Evolutionary conservation across 2,797 vertebrate genomes (phyloP).

Genomic region (Morus bassanus): DNA sequence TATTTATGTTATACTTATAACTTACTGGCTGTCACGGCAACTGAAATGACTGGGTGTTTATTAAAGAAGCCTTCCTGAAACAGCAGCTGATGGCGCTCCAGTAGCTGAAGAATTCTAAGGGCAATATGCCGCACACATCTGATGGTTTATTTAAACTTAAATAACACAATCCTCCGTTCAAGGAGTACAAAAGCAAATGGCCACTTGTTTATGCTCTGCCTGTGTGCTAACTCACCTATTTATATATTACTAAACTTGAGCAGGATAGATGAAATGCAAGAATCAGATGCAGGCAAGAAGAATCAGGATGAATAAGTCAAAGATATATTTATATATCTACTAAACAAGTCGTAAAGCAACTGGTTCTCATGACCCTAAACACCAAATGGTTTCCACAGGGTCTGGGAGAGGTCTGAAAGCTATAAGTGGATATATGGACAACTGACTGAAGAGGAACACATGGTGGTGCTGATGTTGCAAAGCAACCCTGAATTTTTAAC

Average conservation of each 20-base stretch:
- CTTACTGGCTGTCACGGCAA: background rate
- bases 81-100: background rate
- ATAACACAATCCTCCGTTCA: background rate
- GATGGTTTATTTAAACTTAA: background rate
- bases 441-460: background rate
- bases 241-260: background rate
- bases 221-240: background rate
- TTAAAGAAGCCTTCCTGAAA: background rate
- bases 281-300: background rate
- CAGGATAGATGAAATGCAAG: background rate
- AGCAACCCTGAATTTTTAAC: background rate
- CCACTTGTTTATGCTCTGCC: background rate
- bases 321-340: background rate
- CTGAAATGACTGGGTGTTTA: background rate
- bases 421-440: background rate
- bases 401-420: background rate
- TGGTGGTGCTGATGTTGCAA: conserved; percentile 49
- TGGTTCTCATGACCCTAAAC: background rate
- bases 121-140: background rate
- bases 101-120: background rate
- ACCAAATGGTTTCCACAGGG: background rate
- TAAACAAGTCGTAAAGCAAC: background rate
- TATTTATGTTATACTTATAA: background rate
- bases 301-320: background rate
- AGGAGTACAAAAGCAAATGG: background rate